Evolutionary conservation across 2,113 vertebrate genomes (phyloP).

Genomic region (Numida meleagris): DNA sequence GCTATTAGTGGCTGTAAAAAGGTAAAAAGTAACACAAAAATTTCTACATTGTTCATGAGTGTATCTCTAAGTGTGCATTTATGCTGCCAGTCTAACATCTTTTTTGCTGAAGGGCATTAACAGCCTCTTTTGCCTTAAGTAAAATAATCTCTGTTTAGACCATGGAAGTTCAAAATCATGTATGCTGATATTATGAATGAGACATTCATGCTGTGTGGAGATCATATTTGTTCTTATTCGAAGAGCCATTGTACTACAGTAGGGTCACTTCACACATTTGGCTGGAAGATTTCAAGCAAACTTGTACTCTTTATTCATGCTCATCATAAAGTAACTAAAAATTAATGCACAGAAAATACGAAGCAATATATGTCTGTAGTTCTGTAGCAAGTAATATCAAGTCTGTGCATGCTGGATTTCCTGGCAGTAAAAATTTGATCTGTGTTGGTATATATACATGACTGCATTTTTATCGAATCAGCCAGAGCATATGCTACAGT

Average conservation of each 20-base stretch:
- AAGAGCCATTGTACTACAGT: not conserved
- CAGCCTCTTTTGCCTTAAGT: not conserved
- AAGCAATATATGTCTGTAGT: not conserved
- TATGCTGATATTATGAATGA: not conserved
- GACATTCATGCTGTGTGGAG: not conserved
- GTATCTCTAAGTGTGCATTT: not conserved
- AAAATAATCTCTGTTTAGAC: not conserved
- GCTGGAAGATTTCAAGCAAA: not conserved
- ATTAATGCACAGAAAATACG: not conserved
- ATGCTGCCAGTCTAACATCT: not conserved
- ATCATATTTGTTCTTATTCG: not conserved
- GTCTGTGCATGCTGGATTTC: not conserved
- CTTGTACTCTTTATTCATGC: not conserved
- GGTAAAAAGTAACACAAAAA: not conserved
- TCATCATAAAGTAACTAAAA: not conserved
- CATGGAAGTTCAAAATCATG: not conserved
- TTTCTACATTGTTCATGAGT: not conserved
- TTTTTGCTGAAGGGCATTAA: not conserved
- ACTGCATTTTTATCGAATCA: constrained; percentile 41
- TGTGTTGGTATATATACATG: not conserved
- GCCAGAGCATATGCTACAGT: constrained; percentile 44
- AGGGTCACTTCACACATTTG: not conserved
- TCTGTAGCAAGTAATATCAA: not conserved
- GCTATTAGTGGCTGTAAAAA: not conserved
- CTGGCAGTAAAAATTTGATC: constrained; percentile 35